Evolutionary conservation across 2,113 vertebrate genomes (phyloP), one percentile per base, ranked within the genome.

Genomic region (Passer montanus): DNA sequence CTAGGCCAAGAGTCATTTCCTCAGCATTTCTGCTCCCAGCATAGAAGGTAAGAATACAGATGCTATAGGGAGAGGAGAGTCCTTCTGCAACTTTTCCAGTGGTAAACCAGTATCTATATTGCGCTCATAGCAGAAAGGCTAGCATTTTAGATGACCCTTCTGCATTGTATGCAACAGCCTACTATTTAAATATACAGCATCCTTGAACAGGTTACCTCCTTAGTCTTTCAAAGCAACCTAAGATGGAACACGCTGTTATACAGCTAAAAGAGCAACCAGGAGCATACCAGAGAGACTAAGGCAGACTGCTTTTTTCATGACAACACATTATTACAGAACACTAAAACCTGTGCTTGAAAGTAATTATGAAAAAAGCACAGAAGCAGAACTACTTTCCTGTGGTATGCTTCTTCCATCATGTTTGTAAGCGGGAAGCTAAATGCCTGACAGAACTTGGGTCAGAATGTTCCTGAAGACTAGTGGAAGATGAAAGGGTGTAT

Each of bases 191-290:
- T 33, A 46, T 6, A n/a, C 4, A 72, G 28, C 37, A 52, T 23
- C 20, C 14, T 41, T 37, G 43, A 76, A 33, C 24, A 76, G 35
- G 27, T 82, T 70, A 37, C 26, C 30, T 68, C 14, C n/a, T 22
- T 20, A n/a, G n/a, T 13, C 22, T 56, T 77, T 41, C 11, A 4
- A 64, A 69, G 23, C 30, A 41, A 24, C 0, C 0, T 33, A 67
- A 79, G 70, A 52, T 27, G 41, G 30, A 84, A 33, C 27, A 56
- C 0, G 0, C 11, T 63, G 7, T 66, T 75, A 46, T 9, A 18
- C 10, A 55, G 35, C 33, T 46, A 41, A 73, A 93, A 90, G 49
- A 84, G 67, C 39, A 63, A 30, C 3, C 19, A 46, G 53, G 15
- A 84, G 24, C 46, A 33, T 4, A 43, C 15, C 4, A 7, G 13